A percentile compares a stretch with the other conserved stretches of the same genome.
Evolutionary conservation across 2,888 invertebrate genomes (phyloP).

Genomic region (Scaptodrosophila latifasciaeformis): DNA sequence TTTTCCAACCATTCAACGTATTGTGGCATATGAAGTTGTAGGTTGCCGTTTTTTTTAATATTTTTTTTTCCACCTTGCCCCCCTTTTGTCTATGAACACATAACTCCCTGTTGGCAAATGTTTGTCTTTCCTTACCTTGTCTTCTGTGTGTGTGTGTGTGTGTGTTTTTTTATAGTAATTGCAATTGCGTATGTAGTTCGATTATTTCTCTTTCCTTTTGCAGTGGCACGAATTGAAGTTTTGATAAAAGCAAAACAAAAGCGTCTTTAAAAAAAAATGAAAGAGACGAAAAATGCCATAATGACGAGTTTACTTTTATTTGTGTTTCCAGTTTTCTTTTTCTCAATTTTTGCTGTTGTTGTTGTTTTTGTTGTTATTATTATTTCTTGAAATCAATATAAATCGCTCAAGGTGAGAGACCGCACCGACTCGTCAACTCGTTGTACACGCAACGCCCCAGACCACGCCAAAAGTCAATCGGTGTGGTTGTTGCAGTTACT

Average conservation of each 20-base stretch:
- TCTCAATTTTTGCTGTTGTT: slow-evolving; percentile 19
- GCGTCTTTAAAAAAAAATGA: neutral
- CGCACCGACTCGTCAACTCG: slow-evolving; percentile 36
- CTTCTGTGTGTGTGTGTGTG: no score
- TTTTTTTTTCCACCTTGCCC: no score
- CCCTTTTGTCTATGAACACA: no score
- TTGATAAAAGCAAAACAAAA: slow-evolving; percentile 1
- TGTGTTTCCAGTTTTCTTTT: slow-evolving; percentile 4
- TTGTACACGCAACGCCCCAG: slow-evolving; percentile 49
- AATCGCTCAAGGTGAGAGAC: slow-evolving; percentile 62
- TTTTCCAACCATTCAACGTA: no score
- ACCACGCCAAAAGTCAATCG: slow-evolving; percentile 5
- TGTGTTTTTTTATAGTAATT: no score
- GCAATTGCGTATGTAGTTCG: slow-evolving; percentile 7
- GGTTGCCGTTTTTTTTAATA: no score
- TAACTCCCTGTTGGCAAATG: no score
- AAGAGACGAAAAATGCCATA: slow-evolving; percentile 30
- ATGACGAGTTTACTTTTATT: slow-evolving; percentile 15
- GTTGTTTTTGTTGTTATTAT: neutral
- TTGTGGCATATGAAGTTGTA: no score
- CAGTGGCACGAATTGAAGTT: no score
- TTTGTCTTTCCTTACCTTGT: no score
- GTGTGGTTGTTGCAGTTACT: slow-evolving; percentile 14
- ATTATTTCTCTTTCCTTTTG: slow-evolving; percentile 10
- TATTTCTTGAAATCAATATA: slow-evolving; percentile 46